These are phyloP conservation scores for Anthophora plumipes DNA, from an alignment of 2,888 invertebrate genomes.

Conservation along the genomic window DNA sequence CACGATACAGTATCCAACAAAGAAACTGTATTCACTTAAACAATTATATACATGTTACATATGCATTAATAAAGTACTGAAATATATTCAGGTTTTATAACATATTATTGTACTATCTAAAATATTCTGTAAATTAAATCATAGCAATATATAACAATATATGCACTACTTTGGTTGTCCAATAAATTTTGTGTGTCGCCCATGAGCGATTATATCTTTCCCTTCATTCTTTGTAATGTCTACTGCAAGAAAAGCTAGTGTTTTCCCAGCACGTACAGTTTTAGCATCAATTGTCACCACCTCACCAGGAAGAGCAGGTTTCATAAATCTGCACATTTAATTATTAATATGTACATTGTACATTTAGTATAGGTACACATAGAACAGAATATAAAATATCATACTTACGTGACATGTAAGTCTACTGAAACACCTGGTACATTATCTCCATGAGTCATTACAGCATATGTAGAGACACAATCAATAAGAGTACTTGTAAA, in stretches of 20 bases:
- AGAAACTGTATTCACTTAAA: conserved; percentile 16
- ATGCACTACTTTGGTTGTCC: conserved; percentile 20
- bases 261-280: conserved; percentile 91
- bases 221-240: conserved; percentile 91
- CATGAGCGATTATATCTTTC: conserved; percentile 91
- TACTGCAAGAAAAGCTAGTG: conserved; percentile 93
- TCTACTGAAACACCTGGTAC: conserved; percentile 93
- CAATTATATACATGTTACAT: conserved; percentile 12
- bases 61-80: neutral
- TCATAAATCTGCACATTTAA: conserved; percentile 90
- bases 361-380: conserved; percentile 26
- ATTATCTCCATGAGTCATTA: conserved; percentile 88
- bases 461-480: conserved; percentile 91
- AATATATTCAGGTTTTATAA: conserved; percentile 2
- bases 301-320: conserved; percentile 91
- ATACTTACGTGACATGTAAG: conserved; percentile 90
- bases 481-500: conserved; percentile 93
- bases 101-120: conserved; percentile 39
- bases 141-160: conserved; percentile 10
- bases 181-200: conserved; percentile 93
- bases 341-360: conserved; percentile 40
- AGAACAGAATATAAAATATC: neutral
- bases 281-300: conserved; percentile 91
- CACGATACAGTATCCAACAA: conserved; percentile 1
- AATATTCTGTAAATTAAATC: conserved; percentile 33